phyloP scores from a whole-genome alignment of 2,113 vertebrate genomes.

The Hypomesus transpacificus region DNA sequence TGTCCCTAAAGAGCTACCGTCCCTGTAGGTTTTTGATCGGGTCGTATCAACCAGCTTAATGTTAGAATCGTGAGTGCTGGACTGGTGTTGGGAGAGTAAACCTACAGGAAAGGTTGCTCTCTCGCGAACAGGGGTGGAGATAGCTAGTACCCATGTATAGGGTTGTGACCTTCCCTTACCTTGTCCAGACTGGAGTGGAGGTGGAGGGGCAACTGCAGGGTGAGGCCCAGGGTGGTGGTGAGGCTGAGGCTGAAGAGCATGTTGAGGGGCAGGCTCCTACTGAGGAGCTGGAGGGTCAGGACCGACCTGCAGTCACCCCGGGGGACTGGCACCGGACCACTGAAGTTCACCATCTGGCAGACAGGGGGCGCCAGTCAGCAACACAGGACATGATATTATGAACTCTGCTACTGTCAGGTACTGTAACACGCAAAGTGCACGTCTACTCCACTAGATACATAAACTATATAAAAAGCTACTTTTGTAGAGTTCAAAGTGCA shows the following conservation, averaged over 20 bases:
- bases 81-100: too few relatives aligned
- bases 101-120: too few relatives aligned
- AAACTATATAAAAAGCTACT: too few relatives aligned
- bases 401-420: too few relatives aligned
- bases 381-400: background rate
- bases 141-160: too few relatives aligned
- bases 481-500: too few relatives aligned
- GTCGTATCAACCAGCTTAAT: too few relatives aligned
- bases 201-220: slow-evolving; percentile 83
- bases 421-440: too few relatives aligned
- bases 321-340: slow-evolving; percentile 74
- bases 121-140: too few relatives aligned
- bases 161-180: slow-evolving; percentile 43
- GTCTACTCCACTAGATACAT: background rate
- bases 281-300: slow-evolving; percentile 81
- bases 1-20: too few relatives aligned
- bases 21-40: too few relatives aligned
- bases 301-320: slow-evolving; percentile 85
- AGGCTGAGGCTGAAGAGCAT: slow-evolving; percentile 79
- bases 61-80: too few relatives aligned
- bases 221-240: slow-evolving; percentile 78
- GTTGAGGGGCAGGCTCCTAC: slow-evolving; percentile 73
- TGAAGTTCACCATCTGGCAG: slow-evolving; percentile 77
- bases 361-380: background rate
- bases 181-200: slow-evolving; percentile 69